Conservation (phyloP, 2,888 invertebrate species). For the Elegia similella region DNA sequence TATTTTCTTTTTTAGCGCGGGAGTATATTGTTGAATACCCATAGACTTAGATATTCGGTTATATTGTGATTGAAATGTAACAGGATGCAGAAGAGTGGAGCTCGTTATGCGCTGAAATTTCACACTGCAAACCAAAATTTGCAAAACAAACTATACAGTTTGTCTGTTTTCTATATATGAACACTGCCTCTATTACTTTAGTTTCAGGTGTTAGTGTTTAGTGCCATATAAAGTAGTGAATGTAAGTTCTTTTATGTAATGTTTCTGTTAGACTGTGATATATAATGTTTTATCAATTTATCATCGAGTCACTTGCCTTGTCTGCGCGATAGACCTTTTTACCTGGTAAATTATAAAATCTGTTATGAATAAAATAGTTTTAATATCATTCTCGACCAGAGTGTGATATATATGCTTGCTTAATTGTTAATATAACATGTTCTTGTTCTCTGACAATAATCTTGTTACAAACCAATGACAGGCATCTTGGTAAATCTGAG, state of each 20-base stretch:
- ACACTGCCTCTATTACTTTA: conserved; percentile 60
- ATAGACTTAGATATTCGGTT: conserved; percentile 65
- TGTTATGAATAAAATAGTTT: conserved; percentile 11
- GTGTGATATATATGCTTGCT: background rate
- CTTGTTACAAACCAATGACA: conserved; percentile 5
- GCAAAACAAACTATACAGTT: conserved; percentile 15
- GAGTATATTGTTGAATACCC: conserved; percentile 65
- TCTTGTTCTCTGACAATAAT: conserved; percentile 18
- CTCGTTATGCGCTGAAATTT: conserved; percentile 22
- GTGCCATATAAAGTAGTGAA: conserved; percentile 75
- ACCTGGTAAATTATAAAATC: conserved; percentile 21
- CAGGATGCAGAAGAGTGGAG: conserved; percentile 42
- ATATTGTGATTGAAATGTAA: conserved; percentile 81
- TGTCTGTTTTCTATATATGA: conserved; percentile 29
- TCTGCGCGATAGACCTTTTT: conserved; percentile 37
- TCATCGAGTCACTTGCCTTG: conserved; percentile 64
- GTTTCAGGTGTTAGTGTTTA: conserved; percentile 61
- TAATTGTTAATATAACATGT: conserved; percentile 10
- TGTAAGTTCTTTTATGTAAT: conserved; percentile 57
- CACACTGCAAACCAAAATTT: conserved; percentile 18
- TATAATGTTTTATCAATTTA: conserved; percentile 47
- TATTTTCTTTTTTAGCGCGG: conserved; percentile 67
- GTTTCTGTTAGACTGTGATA: conserved; percentile 79
- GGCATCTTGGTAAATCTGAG: background rate
- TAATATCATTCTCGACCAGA: conserved; percentile 1